Evolutionary conservation across 2,888 invertebrate species (phyloP), one percentile per base, ranked within the genome.

Genomic region (Lasioglossum vierecki): DNA sequence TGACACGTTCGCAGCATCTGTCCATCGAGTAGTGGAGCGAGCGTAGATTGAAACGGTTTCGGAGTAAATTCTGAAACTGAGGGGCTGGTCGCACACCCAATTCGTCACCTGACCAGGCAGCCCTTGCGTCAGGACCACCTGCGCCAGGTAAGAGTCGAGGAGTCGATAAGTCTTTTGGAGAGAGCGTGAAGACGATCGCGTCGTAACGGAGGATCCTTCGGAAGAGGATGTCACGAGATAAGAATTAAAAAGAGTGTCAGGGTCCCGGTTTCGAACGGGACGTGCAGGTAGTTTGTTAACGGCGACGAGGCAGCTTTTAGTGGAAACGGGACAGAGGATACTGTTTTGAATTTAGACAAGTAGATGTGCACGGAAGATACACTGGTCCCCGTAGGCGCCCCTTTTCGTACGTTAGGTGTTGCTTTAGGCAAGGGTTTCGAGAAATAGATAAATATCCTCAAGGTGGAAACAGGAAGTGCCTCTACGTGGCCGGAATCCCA

Each of bases 401-500:
- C 88, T 91, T 92, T 91, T 92, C 89, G 80, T 88, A 82, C 87
- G 86, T 87, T 88, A 92, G 91, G 90, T 92, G 92, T 92, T 93
- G 90, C 88, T 92, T 93, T 92, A 91, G 92, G 92, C 92, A 93
- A 93, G 92, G 93, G 91, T 92, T 92, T 91, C 78, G 87, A 89
- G 88, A 92, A 93, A 92, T 89, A 92, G 92, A 93, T 93, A 93
- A 93, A 93, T 92, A 92, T 92, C 88, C 86, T 80, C 76, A 83
- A 79, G 80, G 76, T 88, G 87, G 89, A 91, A 91, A 92, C 93
- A 93, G 94, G 94, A 94, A 93, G 93, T 92, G 84, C 71, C 75
- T 84, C 82, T 89, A 93, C 92, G 93, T 93, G 93, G 88, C 87
- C 83, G 88, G 93, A 92, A 93, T 92, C 88, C 80, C 83, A 80